Base-by-base conservation (phyloP, 35 echinoderm and acorn worm genomes). In the Amphiura filiformis region DNA sequence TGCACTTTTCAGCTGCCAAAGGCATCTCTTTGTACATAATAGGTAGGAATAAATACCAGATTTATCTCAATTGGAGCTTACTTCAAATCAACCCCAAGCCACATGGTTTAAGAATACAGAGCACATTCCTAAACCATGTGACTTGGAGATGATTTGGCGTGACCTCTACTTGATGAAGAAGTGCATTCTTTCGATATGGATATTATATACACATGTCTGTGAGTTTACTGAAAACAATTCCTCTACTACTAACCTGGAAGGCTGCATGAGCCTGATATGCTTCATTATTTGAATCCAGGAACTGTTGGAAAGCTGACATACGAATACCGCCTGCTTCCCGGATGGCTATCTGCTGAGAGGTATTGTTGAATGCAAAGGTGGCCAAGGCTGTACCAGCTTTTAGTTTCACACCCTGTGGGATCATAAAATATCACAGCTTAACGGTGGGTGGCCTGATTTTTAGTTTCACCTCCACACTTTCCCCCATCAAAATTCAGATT, bases 321-420 rank as follows among this genome's bases (percentile, higher is more conserved):
- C 88, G 77, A 9, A 99, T 94, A 30, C 96, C 96, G 0, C 96
- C 96, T 13, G 96, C 93, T n/a, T 95, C 90, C 28, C 93, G 34
- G 32, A 99, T 99, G 35, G 81, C 77, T 26, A 82, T 88, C 83
- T 98, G 96, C 79, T 94, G 93, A 49, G 76, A 86, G 78, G 92
- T 95, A 77, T 95, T 99, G 57, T 99, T 99, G 81, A 99, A 99
- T 76, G 96, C 96, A 90, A 99, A 95, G 20, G 87, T 99, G 7
- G 93, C 87, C 26, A 99, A 75, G 0, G 96, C 90, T 56, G 93
- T 94, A 9, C 96, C 96, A 18, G 96, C 93, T 83, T 92, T 92
- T 14, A 99, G 65, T 9, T 82, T 80, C 4, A 99, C 93, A 14
- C 76, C 87, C 93, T 99, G 75, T 26, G 34, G n/a, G n/a, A n/a